phyloP scores from a whole-genome alignment of 2,113 vertebrate genomes.

The Pimephales promelas region DNA sequence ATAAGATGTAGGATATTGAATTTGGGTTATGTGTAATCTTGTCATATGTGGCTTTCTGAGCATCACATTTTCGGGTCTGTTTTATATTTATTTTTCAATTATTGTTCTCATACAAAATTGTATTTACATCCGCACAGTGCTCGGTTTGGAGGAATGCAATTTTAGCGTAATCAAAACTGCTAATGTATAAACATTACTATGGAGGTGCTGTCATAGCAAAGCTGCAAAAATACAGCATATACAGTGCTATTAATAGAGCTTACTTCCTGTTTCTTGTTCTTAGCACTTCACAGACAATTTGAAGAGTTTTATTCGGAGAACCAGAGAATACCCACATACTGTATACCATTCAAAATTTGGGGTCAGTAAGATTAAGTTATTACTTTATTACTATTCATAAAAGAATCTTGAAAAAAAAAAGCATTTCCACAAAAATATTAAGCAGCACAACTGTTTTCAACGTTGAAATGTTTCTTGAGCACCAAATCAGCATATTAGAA shows the following conservation, averaged over 20 bases:
- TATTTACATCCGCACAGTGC: not conserved
- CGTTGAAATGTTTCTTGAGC: no score
- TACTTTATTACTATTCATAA: no score
- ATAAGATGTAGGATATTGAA: constrained; percentile 30
- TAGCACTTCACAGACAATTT: constrained; percentile 12
- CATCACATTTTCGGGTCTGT: not conserved
- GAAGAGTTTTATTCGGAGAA: not conserved
- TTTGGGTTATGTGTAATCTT: constrained; percentile 2
- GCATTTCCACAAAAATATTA: no score
- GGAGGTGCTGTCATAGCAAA: not conserved
- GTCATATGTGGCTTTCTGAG: not conserved
- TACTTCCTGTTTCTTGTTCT: constrained; percentile 51
- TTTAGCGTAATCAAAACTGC: not conserved
- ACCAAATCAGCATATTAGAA: no score
- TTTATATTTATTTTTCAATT: not conserved
- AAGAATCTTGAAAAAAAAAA: no score
- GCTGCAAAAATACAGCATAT: not conserved
- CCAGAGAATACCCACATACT: not conserved
- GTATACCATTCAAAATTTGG: no score
- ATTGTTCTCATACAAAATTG: not conserved
- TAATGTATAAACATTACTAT: not conserved
- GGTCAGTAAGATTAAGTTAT: no score
- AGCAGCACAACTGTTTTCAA: no score
- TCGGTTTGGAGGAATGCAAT: not conserved
- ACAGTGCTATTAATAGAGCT: constrained; percentile 51